These are phyloP conservation scores for Sinonovacula constricta DNA, from an alignment of 1,140 invertebrate genomes.

Conservation along the genomic window DNA sequence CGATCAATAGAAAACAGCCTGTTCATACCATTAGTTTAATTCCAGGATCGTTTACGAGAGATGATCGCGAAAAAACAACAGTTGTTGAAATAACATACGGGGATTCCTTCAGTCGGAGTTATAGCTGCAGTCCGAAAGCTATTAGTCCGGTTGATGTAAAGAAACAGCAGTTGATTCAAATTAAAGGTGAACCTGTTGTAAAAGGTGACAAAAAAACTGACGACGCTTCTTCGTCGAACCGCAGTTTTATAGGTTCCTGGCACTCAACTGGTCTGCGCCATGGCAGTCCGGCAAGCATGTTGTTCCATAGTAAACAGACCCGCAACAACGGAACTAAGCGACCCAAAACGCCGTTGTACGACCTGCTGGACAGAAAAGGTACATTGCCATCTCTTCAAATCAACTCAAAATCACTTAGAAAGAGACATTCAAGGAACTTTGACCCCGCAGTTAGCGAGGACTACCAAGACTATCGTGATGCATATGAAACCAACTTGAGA, in stretches of 20 bases:
- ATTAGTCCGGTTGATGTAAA: constrained; percentile 51
- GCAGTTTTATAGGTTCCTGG: not conserved
- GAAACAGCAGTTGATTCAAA: constrained; percentile 53
- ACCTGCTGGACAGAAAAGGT: constrained; percentile 58
- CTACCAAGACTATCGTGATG: constrained; percentile 34
- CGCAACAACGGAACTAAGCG: constrained; percentile 28
- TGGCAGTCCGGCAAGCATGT: constrained; percentile 37
- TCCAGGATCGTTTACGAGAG: constrained; percentile 59
- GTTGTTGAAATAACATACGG: constrained; percentile 56
- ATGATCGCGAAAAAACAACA: constrained; percentile 58
- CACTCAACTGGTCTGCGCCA: constrained; percentile 13
- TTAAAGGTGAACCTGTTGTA: constrained; percentile 52
- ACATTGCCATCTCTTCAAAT: constrained; percentile 60
- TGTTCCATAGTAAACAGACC: constrained; percentile 27
- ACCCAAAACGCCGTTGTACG: constrained; percentile 59
- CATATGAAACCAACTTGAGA: constrained; percentile 16
- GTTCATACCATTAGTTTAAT: constrained; percentile 61
- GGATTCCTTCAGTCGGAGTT: constrained; percentile 45
- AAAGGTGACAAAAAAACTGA: constrained; percentile 12
- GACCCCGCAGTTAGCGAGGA: constrained; percentile 28
- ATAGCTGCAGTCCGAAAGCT: constrained; percentile 45
- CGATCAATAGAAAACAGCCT: constrained; percentile 50
- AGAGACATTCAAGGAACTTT: not conserved
- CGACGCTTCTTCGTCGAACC: constrained; percentile 7
- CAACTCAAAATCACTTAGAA: constrained; percentile 32